A percentile compares a stretch with the other conserved stretches of the same genome.
Conservation (phyloP, 2,888 invertebrate genomes). For the Eupithecia subfuscata region DNA sequence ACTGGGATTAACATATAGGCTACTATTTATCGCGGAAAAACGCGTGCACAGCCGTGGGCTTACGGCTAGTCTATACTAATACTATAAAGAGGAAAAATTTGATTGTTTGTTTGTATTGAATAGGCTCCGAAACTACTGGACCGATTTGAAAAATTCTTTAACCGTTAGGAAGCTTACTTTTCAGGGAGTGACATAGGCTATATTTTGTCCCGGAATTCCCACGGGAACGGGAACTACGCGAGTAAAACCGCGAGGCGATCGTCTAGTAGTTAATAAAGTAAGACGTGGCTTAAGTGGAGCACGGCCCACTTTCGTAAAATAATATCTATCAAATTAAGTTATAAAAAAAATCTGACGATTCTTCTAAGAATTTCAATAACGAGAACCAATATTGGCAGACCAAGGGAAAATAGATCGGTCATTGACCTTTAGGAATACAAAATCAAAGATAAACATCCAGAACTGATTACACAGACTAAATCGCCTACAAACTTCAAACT, state of each 20-base stretch:
- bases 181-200: too few relatives aligned
- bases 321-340: neutral
- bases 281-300: neutral
- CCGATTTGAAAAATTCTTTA: too few relatives aligned
- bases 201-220: too few relatives aligned
- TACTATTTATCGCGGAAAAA: neutral
- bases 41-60: neutral
- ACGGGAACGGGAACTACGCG: too few relatives aligned
- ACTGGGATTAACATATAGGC: neutral
- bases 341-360: neutral
- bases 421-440: neutral
- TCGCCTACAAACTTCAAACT: neutral
- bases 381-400: neutral
- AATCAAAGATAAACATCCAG: neutral
- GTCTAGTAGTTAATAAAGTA: neutral
- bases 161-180: too few relatives aligned
- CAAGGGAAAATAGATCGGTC: neutral
- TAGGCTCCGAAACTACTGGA: too few relatives aligned
- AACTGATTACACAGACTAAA: neutral
- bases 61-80: neutral
- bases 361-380: neutral
- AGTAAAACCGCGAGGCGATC: too few relatives aligned
- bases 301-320: neutral
- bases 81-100: too few relatives aligned
- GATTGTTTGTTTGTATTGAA: too few relatives aligned